These are phyloP conservation scores for Calameuta filiformis DNA, from an alignment of 2,888 invertebrate genomes.

Conservation along the genomic window DNA sequence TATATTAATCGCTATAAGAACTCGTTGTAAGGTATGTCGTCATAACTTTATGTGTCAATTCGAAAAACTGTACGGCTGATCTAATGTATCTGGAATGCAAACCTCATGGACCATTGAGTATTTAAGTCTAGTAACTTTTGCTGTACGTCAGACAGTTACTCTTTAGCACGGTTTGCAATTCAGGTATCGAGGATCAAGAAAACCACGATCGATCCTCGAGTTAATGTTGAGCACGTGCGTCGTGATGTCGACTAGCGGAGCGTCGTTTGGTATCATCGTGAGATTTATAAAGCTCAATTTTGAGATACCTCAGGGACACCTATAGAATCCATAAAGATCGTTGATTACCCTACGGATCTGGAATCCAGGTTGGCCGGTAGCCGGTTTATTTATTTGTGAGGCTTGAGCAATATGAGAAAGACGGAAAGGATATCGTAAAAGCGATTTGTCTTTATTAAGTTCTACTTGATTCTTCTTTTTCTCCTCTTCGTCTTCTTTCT, in stretches of 20 bases:
- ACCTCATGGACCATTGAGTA: neutral
- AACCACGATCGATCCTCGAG: neutral
- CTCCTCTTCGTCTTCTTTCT: neutral
- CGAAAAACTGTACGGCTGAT: neutral
- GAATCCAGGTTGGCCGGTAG: neutral
- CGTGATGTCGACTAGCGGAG: neutral
- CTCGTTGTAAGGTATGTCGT: neutral
- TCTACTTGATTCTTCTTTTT: too few relatives aligned
- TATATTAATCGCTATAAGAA: neutral
- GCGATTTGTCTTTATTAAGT: too few relatives aligned
- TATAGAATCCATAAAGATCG: constrained; percentile 10
- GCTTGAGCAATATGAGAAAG: neutral
- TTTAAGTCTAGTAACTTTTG: neutral
- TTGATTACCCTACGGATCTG: constrained; percentile 8
- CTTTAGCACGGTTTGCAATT: neutral
- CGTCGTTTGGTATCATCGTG: neutral
- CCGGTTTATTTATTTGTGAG: constrained; percentile 11
- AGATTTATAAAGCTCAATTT: constrained; percentile 6
- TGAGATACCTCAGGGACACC: neutral
- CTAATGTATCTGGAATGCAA: neutral
- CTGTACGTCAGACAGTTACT: neutral
- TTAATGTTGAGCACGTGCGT: neutral
- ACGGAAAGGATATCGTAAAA: too few relatives aligned
- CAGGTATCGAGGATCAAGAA: neutral
- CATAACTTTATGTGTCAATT: neutral